A percentile compares a stretch with the other conserved stretches of the same genome.
Evolutionary conservation across 2,113 vertebrate species (phyloP).

Genomic region (Oreochromis tanganicae): DNA sequence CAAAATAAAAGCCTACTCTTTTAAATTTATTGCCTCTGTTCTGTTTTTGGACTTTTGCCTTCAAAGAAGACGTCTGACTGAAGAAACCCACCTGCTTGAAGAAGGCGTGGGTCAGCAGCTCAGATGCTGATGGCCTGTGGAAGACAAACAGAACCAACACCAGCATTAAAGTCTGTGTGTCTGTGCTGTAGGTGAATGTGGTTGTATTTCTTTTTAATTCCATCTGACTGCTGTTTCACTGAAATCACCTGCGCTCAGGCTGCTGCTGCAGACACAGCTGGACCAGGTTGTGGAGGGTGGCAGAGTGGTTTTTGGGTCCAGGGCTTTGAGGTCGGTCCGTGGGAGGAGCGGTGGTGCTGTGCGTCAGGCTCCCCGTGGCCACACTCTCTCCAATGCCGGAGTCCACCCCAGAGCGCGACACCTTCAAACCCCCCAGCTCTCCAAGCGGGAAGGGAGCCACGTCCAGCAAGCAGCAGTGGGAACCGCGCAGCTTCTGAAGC

Average conservation of each 20-base stretch:
- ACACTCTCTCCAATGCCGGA: conserved; percentile 93
- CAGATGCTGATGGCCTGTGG: conserved; percentile 85
- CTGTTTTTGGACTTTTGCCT: not conserved
- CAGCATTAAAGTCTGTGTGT: not conserved
- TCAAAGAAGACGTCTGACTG: not conserved
- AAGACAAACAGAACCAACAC: not conserved
- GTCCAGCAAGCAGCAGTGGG: conserved; percentile 81
- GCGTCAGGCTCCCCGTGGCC: conserved; percentile 80
- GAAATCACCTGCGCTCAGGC: conserved; percentile 76
- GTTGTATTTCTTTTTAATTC: not conserved
- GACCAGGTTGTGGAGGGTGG: conserved; percentile 87
- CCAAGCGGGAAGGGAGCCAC: conserved; percentile 77
- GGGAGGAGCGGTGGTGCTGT: conserved; percentile 78
- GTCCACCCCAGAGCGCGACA: conserved; percentile 87
- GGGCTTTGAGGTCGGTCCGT: conserved; percentile 84
- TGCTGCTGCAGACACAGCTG: conserved; percentile 93
- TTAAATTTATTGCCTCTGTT: not conserved
- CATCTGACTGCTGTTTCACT: not conserved
- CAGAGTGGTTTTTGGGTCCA: conserved; percentile 86
- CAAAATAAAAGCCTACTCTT: not conserved
- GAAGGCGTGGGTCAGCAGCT: conserved; percentile 87
- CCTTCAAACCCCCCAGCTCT: conserved; percentile 86
- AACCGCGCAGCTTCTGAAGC: conserved; percentile 92
- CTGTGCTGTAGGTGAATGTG: not conserved
- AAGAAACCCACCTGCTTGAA: conserved; percentile 85